Base-by-base conservation (phyloP, 2,888 invertebrate genomes). In the Euclidia mi region DNA sequence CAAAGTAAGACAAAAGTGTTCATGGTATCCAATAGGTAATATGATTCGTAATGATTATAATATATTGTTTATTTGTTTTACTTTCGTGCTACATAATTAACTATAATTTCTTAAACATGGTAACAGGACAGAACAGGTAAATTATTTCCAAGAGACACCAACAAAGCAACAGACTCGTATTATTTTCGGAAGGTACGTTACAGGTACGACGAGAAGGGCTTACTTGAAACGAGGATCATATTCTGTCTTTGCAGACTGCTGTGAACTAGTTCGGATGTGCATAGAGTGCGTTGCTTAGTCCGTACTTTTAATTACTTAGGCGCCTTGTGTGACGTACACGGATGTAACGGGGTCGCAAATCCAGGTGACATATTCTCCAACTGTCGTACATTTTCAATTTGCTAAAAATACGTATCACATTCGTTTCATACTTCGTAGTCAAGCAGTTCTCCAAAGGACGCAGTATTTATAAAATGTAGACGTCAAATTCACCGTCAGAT, bases 401-500 rank as follows among this genome's bases (percentile, higher is more conserved):
- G 20, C 20, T 38, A 20, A 44, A 44, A 38, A 32, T 18, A 43
- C 15, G 14, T 15, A n/a, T 28, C 9, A 28, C 14, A 28, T 31
- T 25, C 20, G 4, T 40, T 25, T 37, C 25, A 15, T 38, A 50
- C 65, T 60, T 55, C 32, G 31, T 17, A 28, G 28, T 20, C 52
- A 12, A 59, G 48, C 44, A 66, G 12, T 37, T 45, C 42, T 67
- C 67, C 57, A 59, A 60, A 66, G 55, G 50, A 53, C 44, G 65
- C 47, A 62, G 53, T 71, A 71, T 76, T 66, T 70, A 73, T 73
- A 72, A 76, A 72, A 76, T 63, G 62, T 55, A 65, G 56, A 56
- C 47, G 52, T 73, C 57, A 61, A 78, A 74, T 68, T 75, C 80
- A 78, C 77, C 61, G 47, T 77, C 77, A 80, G 79, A 79, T 75